Percentiles rank a stretch among this genome's conserved stretches.
Evolutionary conservation across 2,113 vertebrate genomes (phyloP).

Genomic region (Stegostoma tigrinum): DNA sequence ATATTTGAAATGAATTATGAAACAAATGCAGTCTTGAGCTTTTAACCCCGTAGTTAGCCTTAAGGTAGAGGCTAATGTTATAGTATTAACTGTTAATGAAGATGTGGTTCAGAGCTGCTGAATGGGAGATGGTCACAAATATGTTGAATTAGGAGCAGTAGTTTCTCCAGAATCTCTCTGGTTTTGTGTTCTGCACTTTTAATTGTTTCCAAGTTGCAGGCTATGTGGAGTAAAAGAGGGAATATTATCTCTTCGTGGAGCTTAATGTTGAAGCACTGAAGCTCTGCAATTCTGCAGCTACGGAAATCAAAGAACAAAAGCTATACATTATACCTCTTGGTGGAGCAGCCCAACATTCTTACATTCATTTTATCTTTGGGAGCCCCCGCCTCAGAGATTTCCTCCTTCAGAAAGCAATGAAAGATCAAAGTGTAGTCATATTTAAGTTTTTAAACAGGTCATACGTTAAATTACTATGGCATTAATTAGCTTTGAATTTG

Average conservation of each 20-base stretch:
- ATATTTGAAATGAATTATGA: background rate
- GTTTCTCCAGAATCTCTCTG: background rate
- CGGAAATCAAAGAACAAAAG: background rate
- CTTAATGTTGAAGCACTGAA: constrained; percentile 5
- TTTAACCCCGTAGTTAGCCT: background rate
- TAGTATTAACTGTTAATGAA: background rate
- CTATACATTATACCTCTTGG: constrained; percentile 17
- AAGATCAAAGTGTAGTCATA: background rate
- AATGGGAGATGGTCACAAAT: background rate
- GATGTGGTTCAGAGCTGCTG: background rate
- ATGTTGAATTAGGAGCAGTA: background rate
- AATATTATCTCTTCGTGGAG: background rate
- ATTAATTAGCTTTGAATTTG: background rate
- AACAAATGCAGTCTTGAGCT: background rate
- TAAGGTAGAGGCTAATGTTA: background rate
- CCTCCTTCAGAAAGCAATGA: background rate
- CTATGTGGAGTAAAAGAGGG: background rate
- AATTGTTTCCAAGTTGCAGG: background rate
- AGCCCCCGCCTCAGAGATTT: too few species aligned
- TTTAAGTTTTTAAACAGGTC: constrained; percentile 8
- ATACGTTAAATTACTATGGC: background rate
- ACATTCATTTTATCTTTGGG: background rate
- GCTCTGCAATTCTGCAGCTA: too few species aligned
- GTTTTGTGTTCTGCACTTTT: background rate
- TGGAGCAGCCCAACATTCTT: background rate